Percentiles rank a stretch among this genome's conserved stretches.
These are phyloP conservation scores for Scaptomyza pallida DNA, from an alignment of 1,140 invertebrate genomes.

Conservation along the genomic window DNA sequence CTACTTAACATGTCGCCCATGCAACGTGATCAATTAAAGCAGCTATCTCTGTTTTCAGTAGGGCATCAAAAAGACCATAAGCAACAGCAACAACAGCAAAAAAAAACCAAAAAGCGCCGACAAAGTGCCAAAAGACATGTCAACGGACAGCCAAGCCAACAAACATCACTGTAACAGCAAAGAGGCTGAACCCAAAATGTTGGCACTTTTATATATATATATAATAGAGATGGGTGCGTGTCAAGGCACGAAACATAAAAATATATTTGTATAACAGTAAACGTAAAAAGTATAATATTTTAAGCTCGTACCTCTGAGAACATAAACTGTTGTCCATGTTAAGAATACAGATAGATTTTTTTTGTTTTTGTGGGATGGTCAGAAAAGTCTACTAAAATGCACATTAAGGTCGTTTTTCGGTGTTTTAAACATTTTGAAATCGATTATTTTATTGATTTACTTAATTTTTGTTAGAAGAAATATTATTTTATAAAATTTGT, in stretches of 20 bases:
- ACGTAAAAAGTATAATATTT: too few relatives aligned
- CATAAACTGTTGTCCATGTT: too few relatives aligned
- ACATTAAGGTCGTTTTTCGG: too few relatives aligned
- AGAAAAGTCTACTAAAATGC: too few relatives aligned
- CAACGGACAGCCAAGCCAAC: slow-evolving; percentile 20
- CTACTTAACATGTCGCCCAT: neutral
- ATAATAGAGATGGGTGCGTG: slow-evolving; percentile 16
- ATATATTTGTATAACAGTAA: neutral
- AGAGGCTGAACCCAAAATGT: slow-evolving; percentile 36
- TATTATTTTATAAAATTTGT: too few relatives aligned
- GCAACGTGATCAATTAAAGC: slow-evolving; percentile 1
- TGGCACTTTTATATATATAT: neutral
- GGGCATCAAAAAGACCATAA: slow-evolving; percentile 25
- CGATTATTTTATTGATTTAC: too few relatives aligned
- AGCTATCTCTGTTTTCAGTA: slow-evolving; percentile 6
- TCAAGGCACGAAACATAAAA: neutral
- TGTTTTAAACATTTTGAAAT: too few relatives aligned
- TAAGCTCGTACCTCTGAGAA: too few relatives aligned
- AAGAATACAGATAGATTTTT: too few relatives aligned
- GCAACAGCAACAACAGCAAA: slow-evolving; percentile 6
- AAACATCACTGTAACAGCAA: slow-evolving; percentile 36
- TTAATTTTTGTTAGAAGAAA: too few relatives aligned
- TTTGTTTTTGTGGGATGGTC: too few relatives aligned
- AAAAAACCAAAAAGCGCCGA: slow-evolving; percentile 6
- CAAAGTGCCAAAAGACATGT: slow-evolving; percentile 50